A percentile compares a stretch with the other conserved stretches of the same genome.
These are phyloP conservation scores for Arrhamphus sclerolepis DNA, from an alignment of 2,797 vertebrate species.

Conservation along the genomic window DNA sequence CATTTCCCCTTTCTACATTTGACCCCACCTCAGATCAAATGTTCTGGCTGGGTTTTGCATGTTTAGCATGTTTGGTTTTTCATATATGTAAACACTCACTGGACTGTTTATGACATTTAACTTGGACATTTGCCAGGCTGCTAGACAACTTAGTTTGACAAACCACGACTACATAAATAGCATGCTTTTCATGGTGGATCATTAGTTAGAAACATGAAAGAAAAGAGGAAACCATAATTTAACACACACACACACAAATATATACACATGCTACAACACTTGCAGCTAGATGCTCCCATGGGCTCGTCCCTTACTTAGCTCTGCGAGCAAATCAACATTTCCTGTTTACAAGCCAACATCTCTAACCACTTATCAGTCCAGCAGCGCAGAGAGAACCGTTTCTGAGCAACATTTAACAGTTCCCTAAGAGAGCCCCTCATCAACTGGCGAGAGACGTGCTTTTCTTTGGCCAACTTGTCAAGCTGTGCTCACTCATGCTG, in stretches of 20 bases:
- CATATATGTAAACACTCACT: constrained; percentile 34
- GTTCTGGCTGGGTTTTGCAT: constrained; percentile 22
- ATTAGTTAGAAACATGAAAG: constrained; percentile 5
- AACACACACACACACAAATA: constrained; percentile 6
- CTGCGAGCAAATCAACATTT: constrained; percentile 73
- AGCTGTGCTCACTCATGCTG: not conserved
- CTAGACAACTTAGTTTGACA: not conserved
- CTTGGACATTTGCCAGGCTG: constrained; percentile 10
- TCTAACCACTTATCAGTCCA: constrained; percentile 60
- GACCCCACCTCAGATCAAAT: constrained; percentile 15
- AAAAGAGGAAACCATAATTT: constrained; percentile 17
- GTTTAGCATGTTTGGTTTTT: constrained; percentile 39
- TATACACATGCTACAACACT: constrained; percentile 13
- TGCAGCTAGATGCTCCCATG: constrained; percentile 31
- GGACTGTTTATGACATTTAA: constrained; percentile 37
- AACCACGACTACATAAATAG: constrained; percentile 8
- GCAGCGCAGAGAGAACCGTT: constrained; percentile 38
- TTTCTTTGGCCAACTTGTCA: constrained; percentile 2
- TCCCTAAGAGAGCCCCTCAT: constrained; percentile 29
- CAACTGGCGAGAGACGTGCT: constrained; percentile 40
- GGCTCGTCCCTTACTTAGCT: constrained; percentile 56
- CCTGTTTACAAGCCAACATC: constrained; percentile 79
- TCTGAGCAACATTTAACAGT: constrained; percentile 35
- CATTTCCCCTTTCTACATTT: constrained; percentile 35
- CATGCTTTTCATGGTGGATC: not conserved